Base-by-base conservation (phyloP, 2,888 invertebrate species). In the Drepana falcataria region DNA sequence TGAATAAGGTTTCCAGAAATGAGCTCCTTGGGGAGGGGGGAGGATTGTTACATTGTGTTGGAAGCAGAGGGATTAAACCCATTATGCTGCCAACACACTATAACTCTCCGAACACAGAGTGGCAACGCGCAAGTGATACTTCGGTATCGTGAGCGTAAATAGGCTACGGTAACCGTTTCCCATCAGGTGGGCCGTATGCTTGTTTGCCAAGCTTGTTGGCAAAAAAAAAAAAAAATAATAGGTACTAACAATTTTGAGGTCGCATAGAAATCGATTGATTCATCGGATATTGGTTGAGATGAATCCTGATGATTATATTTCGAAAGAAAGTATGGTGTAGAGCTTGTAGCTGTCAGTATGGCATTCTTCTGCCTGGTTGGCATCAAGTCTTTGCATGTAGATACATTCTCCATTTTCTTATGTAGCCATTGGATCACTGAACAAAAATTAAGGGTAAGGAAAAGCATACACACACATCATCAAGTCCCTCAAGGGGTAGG, bases 371-470 rank as follows among this genome's bases (percentile, higher is more conserved):
- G 61, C 58, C 68, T 81, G 55, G 59, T 69, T 52, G 68, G 69
- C 5, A 60, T 21, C 47, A 64, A 55, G 21, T 75, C 75, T n/a
- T 63, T 58, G 2, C 76, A 72, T 33, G 66, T 71, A 52, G 69
- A 63, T 48, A 59, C 65, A 3, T 79, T 80, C 58, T 91, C 91
- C 63, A 91, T 60, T 63, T 91, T 91, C 68, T 88, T 91, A 63
- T 91, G 91, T 33, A 91, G 75, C 91, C 91, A 91, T 69, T 91
- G 91, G 49, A 91, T 91, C 21, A 91, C 91, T 91, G 77, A 75
- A 51, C 52, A 56, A 55, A 21, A 55, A 48, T n/a, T 49, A 6
- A 4, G 35, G 9, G 37, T 4, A 40, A 34, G 35, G 48, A 34
- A 48, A 6, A 35, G 7, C 7, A 35, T 34, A 21, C 21, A 48